These are phyloP conservation scores for Anhinga rufa DNA, from an alignment of 2,113 vertebrate genomes.

Conservation along the genomic window DNA sequence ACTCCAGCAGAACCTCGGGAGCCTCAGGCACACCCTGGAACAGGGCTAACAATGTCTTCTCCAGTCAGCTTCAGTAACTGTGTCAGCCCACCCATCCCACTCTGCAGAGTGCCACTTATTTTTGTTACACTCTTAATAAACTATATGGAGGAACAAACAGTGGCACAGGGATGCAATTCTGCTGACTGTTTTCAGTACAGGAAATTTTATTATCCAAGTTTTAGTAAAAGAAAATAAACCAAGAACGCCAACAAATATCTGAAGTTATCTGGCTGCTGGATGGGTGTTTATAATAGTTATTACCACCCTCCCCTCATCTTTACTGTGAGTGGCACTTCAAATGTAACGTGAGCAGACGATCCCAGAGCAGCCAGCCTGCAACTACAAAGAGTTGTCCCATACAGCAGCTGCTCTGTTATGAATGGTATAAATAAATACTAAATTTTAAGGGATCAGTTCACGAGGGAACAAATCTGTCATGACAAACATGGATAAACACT, in stretches of 20 bases:
- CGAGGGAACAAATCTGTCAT: slow-evolving; percentile 8
- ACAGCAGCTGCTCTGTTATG: not conserved
- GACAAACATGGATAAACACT: slow-evolving; percentile 28
- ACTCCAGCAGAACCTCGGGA: not conserved
- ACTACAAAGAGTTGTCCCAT: not conserved
- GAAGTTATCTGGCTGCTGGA: not conserved
- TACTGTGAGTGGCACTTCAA: not conserved
- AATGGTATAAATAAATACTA: not conserved
- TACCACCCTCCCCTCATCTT: not conserved
- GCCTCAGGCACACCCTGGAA: not conserved
- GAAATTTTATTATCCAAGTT: not conserved
- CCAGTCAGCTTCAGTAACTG: not conserved
- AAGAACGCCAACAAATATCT: not conserved
- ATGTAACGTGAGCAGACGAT: not conserved
- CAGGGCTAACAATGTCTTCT: not conserved
- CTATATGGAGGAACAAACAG: not conserved
- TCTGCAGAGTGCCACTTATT: not conserved
- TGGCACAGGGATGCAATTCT: not conserved
- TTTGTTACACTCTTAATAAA: not conserved
- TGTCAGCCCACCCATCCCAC: not conserved
- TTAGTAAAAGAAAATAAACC: slow-evolving; percentile 14
- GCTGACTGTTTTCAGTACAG: not conserved
- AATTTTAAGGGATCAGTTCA: slow-evolving; percentile 1
- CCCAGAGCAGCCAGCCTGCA: not conserved
- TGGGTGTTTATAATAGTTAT: not conserved